Conservation (phyloP, 2,888 invertebrate genomes). For the Spicauda simplicius region DNA sequence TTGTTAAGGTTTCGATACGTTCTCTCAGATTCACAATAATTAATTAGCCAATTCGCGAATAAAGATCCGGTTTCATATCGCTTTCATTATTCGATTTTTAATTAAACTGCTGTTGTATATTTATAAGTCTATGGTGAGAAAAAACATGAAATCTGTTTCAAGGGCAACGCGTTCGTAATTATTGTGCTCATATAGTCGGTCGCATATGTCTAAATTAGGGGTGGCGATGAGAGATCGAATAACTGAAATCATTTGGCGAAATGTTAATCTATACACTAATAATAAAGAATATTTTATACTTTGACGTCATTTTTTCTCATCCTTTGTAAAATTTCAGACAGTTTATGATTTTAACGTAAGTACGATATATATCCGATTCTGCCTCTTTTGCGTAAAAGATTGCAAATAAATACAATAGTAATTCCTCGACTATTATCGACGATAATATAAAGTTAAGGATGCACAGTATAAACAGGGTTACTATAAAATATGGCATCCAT, state of each 20-base stretch:
- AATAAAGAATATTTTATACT: too few species aligned
- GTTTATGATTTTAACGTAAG: too few species aligned
- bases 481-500: too few species aligned
- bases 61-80: conserved; percentile 19
- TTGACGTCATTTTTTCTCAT: too few species aligned
- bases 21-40: not conserved
- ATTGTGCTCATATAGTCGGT: conserved; percentile 10
- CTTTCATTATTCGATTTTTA: conserved; percentile 19
- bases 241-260: not conserved
- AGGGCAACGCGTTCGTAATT: conserved; percentile 43
- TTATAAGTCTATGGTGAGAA: conserved; percentile 37
- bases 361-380: too few species aligned
- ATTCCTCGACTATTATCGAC: too few species aligned
- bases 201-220: conserved; percentile 12
- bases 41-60: conserved; percentile 5
- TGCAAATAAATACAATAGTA: too few species aligned
- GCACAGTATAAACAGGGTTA: too few species aligned
- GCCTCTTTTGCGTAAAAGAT: too few species aligned
- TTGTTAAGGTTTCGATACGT: not conserved
- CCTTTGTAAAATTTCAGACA: too few species aligned
- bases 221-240: not conserved
- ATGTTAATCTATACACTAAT: too few species aligned
- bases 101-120: conserved; percentile 14
- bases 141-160: conserved; percentile 46
- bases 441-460: too few species aligned